Evolutionary conservation across 1,140 invertebrate species (phyloP).

Genomic region (Phenacoccus solenopsis): DNA sequence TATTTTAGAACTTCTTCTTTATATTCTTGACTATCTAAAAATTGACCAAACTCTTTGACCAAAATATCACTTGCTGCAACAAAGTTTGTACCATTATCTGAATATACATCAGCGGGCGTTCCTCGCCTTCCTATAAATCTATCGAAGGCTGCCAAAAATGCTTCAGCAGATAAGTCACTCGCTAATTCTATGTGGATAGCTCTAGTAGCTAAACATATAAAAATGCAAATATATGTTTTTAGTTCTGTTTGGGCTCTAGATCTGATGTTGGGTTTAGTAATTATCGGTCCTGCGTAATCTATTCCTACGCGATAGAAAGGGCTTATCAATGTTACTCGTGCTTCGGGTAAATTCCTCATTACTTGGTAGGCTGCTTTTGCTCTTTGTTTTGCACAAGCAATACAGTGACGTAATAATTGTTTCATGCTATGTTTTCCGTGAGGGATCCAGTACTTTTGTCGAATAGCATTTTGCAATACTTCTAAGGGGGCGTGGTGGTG

Average conservation of each 20-base stretch:
- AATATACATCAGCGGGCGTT: conserved; percentile 14
- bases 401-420: neutral
- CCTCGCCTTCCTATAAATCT: conserved; percentile 26
- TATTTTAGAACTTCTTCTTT: neutral
- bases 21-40: neutral
- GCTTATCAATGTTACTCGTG: conserved; percentile 19
- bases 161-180: conserved; percentile 24
- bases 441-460: neutral
- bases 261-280: neutral
- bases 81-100: conserved; percentile 23
- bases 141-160: conserved; percentile 26
- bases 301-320: conserved; percentile 24
- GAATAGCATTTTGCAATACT: neutral
- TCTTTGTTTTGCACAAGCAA: conserved; percentile 6
- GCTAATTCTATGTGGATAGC: conserved; percentile 30
- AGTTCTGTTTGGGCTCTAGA: neutral
- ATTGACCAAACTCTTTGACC: conserved; percentile 22
- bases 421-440: neutral
- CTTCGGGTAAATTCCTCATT: conserved; percentile 24
- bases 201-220: conserved; percentile 28
- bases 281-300: conserved; percentile 27
- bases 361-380: neutral
- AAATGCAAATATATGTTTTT: conserved; percentile 24
- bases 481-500: neutral
- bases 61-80: conserved; percentile 21